A percentile compares a stretch with the other conserved stretches of the same genome.
phyloP scores from a whole-genome alignment of 2,797 vertebrate species.

The Cryptoblepharus egeriae region DNA sequence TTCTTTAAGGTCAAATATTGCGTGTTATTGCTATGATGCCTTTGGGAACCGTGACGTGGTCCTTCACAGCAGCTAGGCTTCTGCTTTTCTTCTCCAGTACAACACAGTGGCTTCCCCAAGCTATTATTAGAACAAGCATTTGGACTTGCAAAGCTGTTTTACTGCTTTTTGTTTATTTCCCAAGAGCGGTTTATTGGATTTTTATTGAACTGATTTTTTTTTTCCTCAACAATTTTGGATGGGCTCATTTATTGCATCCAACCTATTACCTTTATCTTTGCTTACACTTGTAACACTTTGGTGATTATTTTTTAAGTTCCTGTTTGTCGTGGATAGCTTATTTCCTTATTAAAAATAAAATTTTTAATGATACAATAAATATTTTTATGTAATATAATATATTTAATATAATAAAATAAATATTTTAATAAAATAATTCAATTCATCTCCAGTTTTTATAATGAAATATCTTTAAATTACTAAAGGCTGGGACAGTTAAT shows the following conservation, averaged over 20 bases:
- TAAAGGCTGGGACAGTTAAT: background rate
- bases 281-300: background rate
- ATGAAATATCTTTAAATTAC: constrained; percentile 18
- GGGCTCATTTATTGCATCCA: background rate
- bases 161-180: constrained; percentile 24
- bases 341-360: background rate
- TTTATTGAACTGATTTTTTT: background rate
- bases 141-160: constrained; percentile 18
- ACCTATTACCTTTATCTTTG: background rate
- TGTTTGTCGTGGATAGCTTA: constrained; percentile 3
- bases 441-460: constrained; percentile 7
- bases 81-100: background rate
- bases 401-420: too few species aligned
- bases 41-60: constrained; percentile 2
- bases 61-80: background rate
- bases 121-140: constrained; percentile 28
- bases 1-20: constrained; percentile 32
- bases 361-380: too few species aligned
- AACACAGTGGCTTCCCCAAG: background rate
- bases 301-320: background rate
- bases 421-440: too few species aligned
- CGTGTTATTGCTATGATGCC: constrained; percentile 26
- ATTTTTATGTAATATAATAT: too few species aligned
- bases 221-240: background rate
- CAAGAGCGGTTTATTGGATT: background rate